phyloP scores from a whole-genome alignment of 2,888 invertebrate species.

The Acronicta leporina region DNA sequence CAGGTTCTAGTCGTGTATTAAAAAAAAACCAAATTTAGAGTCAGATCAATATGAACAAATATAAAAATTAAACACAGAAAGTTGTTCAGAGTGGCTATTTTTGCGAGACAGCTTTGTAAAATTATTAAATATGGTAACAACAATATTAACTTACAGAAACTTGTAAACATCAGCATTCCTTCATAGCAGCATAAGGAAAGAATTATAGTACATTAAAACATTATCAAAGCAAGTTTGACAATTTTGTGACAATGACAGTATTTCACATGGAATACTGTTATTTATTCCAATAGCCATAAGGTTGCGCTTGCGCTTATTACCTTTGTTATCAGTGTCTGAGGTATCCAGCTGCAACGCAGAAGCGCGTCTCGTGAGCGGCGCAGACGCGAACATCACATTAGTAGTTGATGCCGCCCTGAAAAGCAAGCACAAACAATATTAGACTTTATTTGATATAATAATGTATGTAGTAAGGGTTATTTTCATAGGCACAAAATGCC shows the following conservation, averaged over 20 bases:
- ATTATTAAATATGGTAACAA: background rate
- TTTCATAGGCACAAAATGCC: slow-evolving; percentile 30
- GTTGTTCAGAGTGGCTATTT: no score
- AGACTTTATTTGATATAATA: background rate
- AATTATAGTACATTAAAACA: background rate
- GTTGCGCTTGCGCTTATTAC: slow-evolving; percentile 53
- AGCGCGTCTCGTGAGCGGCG: slow-evolving; percentile 94
- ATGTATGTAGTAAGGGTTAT: slow-evolving; percentile 25
- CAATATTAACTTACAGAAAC: slow-evolving; percentile 79
- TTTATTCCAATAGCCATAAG: no score
- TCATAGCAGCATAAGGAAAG: slow-evolving; percentile 68
- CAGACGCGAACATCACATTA: slow-evolving; percentile 94
- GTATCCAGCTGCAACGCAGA: slow-evolving; percentile 94
- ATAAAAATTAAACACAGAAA: no score
- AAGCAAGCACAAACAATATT: slow-evolving; percentile 53
- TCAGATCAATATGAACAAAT: no score
- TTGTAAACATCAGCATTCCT: slow-evolving; percentile 82
- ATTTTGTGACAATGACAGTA: no score
- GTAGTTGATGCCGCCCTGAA: slow-evolving; percentile 95
- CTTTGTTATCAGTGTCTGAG: slow-evolving; percentile 91
- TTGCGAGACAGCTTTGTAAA: no score
- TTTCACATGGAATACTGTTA: no score
- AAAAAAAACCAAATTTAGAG: no score
- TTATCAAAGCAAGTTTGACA: no score
- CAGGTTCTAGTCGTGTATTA: no score